Base-by-base conservation (phyloP, 2,113 vertebrate species). In the Lamprotornis superbus region DNA sequence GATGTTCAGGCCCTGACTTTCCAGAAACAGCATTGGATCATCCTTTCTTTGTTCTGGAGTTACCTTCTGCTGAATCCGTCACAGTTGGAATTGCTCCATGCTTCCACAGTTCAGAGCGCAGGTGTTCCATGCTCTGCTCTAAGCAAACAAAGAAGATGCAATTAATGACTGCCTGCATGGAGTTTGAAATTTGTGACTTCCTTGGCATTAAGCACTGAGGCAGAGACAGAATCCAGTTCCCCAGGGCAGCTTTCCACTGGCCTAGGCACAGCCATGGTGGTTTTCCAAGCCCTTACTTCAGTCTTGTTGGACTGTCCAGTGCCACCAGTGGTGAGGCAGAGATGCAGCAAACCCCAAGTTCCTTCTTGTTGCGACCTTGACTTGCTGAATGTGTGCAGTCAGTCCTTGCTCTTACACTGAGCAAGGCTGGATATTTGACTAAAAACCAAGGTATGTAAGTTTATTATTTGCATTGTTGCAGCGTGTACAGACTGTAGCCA, bases 41-140 rank as follows among this genome's bases (percentile, higher is more conserved):
- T 35, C 31, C 42, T 93, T 42, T 56, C 81, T 94, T 96, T 95
- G 91, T 94, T 95, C 42, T 69, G 37, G 42, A 85, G 25, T 33
- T 3, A 2, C 46, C 37, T 90, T 88, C 59, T 42, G n/a, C 40
- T 3, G 31, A 65, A 63, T 90, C 75, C 31, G 5, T 94, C 63
- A 1, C 69, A 39, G 33, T 46, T 95, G 84, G 89, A 91, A 75
- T 68, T 76, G 77, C 49, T 95, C 73, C 87, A 37, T 0, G 1
- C 61, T 63, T 75, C 70, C 46, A 31, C 74, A 46, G 89, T 84
- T 59, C 80, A 71, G 57, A 71, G 77, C 24, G 0, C 91, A 94
- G 81, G 94, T 94, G 93, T 84, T 75, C n/a, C 5, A 0, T 52
- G 73, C 37, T 75, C 52, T 68, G 69, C 52, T 87, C 69, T 44